Conservation (phyloP, 2,797 vertebrate species). For the Chaenodraco wilsoni region DNA sequence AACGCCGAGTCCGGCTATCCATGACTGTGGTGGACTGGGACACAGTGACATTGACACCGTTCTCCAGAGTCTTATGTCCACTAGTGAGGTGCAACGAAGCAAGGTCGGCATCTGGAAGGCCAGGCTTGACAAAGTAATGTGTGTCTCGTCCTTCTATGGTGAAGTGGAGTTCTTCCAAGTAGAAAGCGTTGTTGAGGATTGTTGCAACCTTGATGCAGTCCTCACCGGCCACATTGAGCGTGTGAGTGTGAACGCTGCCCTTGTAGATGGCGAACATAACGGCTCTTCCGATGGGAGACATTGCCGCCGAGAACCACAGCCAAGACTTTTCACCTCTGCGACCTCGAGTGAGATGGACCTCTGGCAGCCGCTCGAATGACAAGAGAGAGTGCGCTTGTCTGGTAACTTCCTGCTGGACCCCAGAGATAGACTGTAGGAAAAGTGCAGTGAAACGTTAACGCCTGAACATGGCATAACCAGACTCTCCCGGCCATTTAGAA, state of each 20-base stretch:
- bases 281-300: constrained; percentile 94
- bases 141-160: constrained; percentile 95
- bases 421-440: constrained; percentile 91
- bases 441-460: constrained; percentile 81
- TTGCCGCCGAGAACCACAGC: constrained; percentile 96
- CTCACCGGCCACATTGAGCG: constrained; percentile 95
- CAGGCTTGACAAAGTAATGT: constrained; percentile 97
- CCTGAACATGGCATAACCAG: constrained; percentile 75
- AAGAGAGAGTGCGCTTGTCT: constrained; percentile 94
- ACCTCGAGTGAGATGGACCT: constrained; percentile 89
- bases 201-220: constrained; percentile 98
- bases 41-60: constrained; percentile 95
- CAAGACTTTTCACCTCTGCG: constrained; percentile 89
- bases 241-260: constrained; percentile 94
- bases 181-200: constrained; percentile 96
- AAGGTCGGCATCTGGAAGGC: constrained; percentile 93
- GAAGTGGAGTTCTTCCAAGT: constrained; percentile 97
- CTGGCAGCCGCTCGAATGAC: constrained; percentile 94
- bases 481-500: constrained; percentile 74
- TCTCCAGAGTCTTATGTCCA: constrained; percentile 94
- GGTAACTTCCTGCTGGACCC: constrained; percentile 96
- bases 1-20: constrained; percentile 95
- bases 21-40: constrained; percentile 97
- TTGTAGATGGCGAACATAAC: constrained; percentile 97
- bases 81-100: constrained; percentile 93